A percentile compares a stretch with the other conserved stretches of the same genome.
These are phyloP conservation scores for Petrolisthes cinctipes DNA, from an alignment of 2,888 invertebrate species.

Conservation along the genomic window DNA sequence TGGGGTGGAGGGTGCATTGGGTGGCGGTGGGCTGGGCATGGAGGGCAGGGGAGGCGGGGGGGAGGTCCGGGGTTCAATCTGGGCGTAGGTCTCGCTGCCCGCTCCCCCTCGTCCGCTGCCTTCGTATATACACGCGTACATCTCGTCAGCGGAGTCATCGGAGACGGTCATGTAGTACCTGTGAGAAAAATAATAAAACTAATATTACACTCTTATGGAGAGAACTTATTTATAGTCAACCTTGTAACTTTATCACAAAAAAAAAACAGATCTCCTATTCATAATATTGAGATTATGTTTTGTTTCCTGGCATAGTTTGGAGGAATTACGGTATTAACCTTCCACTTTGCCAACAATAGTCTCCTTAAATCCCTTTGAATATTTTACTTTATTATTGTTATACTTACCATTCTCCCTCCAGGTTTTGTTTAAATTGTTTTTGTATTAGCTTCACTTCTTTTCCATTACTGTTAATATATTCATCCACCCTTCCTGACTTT, in stretches of 20 bases:
- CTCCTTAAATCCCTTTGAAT: too few species aligned
- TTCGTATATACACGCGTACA: constrained; percentile 65
- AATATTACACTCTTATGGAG: background rate
- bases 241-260: background rate
- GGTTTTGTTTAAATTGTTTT: too few species aligned
- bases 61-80: constrained; percentile 60
- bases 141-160: constrained; percentile 65
- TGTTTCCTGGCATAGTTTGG: too few species aligned
- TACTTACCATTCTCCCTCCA: too few species aligned
- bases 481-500: too few species aligned
- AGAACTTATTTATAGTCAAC: background rate
- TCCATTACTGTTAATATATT: too few species aligned
- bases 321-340: too few species aligned
- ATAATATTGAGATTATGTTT: too few species aligned
- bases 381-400: too few species aligned
- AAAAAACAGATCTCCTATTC: too few species aligned
- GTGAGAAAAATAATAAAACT: background rate
- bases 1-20: constrained; percentile 47
- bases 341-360: too few species aligned
- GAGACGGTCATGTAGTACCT: constrained; percentile 66
- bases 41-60: constrained; percentile 52
- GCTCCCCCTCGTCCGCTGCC: constrained; percentile 45
- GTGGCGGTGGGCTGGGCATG: constrained; percentile 51
- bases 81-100: constrained; percentile 64
- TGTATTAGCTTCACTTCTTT: too few species aligned